Evolutionary conservation across 2,888 invertebrate genomes (phyloP), one percentile per base, ranked within the genome.

Genomic region (Cephus nigrinus): DNA sequence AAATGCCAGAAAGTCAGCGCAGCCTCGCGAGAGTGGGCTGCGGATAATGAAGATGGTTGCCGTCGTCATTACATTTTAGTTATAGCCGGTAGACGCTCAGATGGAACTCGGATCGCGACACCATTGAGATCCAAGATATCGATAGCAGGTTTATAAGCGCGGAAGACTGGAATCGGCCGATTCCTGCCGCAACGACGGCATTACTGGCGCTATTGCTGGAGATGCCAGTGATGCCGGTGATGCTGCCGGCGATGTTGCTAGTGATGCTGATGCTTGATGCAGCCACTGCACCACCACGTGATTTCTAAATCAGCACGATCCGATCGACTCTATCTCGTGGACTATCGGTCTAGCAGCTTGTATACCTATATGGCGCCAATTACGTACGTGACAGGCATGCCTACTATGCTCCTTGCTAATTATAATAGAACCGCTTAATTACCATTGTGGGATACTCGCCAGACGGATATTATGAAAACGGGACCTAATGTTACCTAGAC

Each of bases 351-450:
- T 73, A 71, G 31, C 31, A 31, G 71, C 71, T 71, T 75, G 80
- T 82, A 84, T 83, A 80, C 80, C 80, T 79, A 80, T 80, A 80
- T 78, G 78, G 78, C 81, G 83, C 83, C 82, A 84, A 82, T 84
- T 84, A 84, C 81, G 82, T 80, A 83, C 83, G 82, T 83, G 83
- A 82, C 79, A 78, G 78, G 81, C 81, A 83, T 81, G 80, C 81
- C 73, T 78, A 75, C 79, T 77, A 76, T 84, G 81, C 80, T 84
- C 82, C 82, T 78, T 82, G 80, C 84, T 86, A 85, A 85, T 86
- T 85, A 84, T 83, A 83, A 85, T 83, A 78, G 83, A 86, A 85
- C 84, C 83, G 82, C 85, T 85, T 84, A 85, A 86, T 85, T 84
- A 85, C 80, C 79, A 74, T 77, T 75, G 73, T 15, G 71, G 12